Evolutionary conservation across 2,797 vertebrate genomes (phyloP).

Genomic region (Danio albolineatus): DNA sequence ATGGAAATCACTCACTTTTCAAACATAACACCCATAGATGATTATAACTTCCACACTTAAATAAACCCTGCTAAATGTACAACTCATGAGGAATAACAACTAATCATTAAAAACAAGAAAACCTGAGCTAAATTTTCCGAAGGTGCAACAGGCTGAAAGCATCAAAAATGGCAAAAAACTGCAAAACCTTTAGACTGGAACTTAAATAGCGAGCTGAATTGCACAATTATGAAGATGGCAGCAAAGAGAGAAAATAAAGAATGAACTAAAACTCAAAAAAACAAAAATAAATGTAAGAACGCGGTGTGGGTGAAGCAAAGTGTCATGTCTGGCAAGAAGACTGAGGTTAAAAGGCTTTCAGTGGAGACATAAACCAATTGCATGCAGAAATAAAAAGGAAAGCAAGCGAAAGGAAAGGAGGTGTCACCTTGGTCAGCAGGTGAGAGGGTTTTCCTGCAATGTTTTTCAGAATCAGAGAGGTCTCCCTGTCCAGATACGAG

Average conservation of each 20-base stretch:
- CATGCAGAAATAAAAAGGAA: slow-evolving; percentile 71
- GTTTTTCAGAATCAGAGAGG: slow-evolving; percentile 99
- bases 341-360: slow-evolving; percentile 48
- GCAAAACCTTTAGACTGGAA: neutral
- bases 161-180: neutral
- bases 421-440: slow-evolving; percentile 99
- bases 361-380: slow-evolving; percentile 65
- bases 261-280: neutral
- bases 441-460: slow-evolving; percentile 99
- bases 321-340: neutral
- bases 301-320: slow-evolving; percentile 12
- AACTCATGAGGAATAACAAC: neutral
- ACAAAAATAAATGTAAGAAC: slow-evolving; percentile 24
- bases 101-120: neutral
- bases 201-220: neutral
- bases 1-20: neutral
- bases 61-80: neutral
- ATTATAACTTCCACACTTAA: neutral
- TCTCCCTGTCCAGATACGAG: slow-evolving; percentile 99
- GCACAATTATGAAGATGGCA: neutral
- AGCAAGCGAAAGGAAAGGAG: slow-evolving; percentile 85
- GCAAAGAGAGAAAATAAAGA: neutral
- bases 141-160: neutral
- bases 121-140: neutral
- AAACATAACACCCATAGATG: neutral